Evolutionary conservation across 2,113 vertebrate genomes (phyloP), one percentile per base, ranked within the genome.

Genomic region (Catharus minimus): DNA sequence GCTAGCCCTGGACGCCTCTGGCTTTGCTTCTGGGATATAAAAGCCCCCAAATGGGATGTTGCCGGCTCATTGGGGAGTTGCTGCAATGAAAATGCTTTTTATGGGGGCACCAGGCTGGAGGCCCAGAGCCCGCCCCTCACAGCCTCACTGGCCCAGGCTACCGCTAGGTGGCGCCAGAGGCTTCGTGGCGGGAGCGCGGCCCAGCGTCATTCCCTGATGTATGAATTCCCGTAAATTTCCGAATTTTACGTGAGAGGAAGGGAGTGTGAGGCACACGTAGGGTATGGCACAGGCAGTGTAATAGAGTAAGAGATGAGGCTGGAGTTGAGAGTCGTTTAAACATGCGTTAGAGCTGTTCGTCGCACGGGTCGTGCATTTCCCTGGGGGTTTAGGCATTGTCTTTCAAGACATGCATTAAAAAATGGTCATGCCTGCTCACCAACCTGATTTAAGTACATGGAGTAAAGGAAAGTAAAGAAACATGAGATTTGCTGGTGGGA

Each of bases 141-240:
- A 0, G 4, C 22, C 10, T 4, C 10, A 3, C 5, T 1, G 12
- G 13, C 9, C 21, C 26, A 3, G 2, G 26, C 28, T 10, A 5
- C 88, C 95, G 79, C 93, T 79, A 62, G 93, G 82, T 67, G 94
- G 88, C 82, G 82, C 79, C 82, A 82, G 71, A 93, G 73, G 39
- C 38, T 33, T n/a, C 58, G 47, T 53, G 47, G 62, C 46, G 11
- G 64, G 39, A 22, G 30, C 20, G 41, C 32, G n/a, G 68, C 50
- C 12, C 3, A 10, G 46, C 5, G 15, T 8, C 3, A 0, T 7
- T 30, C 10, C 9, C 15, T 3, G 23, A 8, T 2, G 2, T 6
- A 64, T 0, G 2, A 10, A 32, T 49, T 15, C 21, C 4, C 17
- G 6, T 21, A 3, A 52, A 67, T 67, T 52, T 17, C 20, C 33